Evolutionary conservation across 2,888 invertebrate genomes (phyloP).

Genomic region (Iselma pallidipennis): DNA sequence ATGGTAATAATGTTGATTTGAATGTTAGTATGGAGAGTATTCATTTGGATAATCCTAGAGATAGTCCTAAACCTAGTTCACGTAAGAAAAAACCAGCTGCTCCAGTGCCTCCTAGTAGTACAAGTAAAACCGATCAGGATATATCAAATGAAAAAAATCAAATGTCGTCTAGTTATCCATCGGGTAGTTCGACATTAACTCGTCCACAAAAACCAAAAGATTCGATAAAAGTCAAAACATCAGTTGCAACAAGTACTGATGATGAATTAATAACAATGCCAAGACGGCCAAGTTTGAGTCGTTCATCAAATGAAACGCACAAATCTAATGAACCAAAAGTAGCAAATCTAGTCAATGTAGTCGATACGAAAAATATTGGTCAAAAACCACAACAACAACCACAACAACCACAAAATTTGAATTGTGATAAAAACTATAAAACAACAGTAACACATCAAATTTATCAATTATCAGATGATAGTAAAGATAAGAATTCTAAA

Average conservation of each 20-base stretch:
- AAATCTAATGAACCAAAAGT: conserved; percentile 31
- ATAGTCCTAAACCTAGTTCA: conserved; percentile 63
- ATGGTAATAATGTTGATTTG: conserved; percentile 5
- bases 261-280: conserved; percentile 16
- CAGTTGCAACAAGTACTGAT: conserved; percentile 48
- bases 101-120: conserved; percentile 61
- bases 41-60: conserved; percentile 38
- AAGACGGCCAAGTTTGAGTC: conserved; percentile 7
- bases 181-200: conserved; percentile 65
- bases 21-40: conserved; percentile 31
- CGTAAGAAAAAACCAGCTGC: conserved; percentile 78
- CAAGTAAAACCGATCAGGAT: conserved; percentile 51
- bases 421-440: conserved; percentile 50
- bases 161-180: conserved; percentile 43
- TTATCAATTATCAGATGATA: conserved; percentile 31
- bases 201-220: conserved; percentile 57
- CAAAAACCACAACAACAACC: conserved; percentile 44
- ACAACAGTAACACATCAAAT: conserved; percentile 39
- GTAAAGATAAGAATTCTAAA: conserved; percentile 42
- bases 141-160: conserved; percentile 21
- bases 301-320: conserved; percentile 16
- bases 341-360: conserved; percentile 60
- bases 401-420: conserved; percentile 54
- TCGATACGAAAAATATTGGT: conserved; percentile 55
- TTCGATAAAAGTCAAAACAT: conserved; percentile 54